Evolutionary conservation across 2,797 vertebrate species (phyloP), one percentile per base, ranked within the genome.

Genomic region (Acropternis orthonyx): DNA sequence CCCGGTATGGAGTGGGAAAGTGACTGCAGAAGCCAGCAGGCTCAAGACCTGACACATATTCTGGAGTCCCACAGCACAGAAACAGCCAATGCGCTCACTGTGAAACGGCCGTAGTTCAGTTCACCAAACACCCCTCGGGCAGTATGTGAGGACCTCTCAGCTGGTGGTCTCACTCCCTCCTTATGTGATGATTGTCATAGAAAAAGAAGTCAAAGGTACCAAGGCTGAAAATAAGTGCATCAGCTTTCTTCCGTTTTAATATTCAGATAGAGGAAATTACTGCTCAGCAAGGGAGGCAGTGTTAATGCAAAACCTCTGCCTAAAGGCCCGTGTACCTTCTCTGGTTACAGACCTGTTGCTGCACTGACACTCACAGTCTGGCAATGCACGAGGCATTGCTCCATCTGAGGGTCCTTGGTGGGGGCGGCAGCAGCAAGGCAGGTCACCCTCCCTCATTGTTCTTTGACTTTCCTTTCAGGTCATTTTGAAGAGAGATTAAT

Each of bases 401-500:
- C 30, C 66, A 23, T n/a, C 46, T 74, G 61, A 56, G 77, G 44
- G 14, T 30, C 20, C 61, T 39, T 75, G 72, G 44, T 59, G 51
- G 56, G 19, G 20, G 39, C 30, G 76, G 62, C 22, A 26, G 22
- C 3, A 71, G 41, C 1, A 5, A 67, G 23, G 52, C 44, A 78
- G 73, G 79, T 94, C 85, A 91, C 51, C 32, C 36, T 81, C 58
- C 20, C 24, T 77, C 76, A 49, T 93, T 93, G 86, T 94, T 89
- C 74, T 83, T 90, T 85, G 90, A 93, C 92, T 92, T 96, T 91
- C 68, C 88, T 95, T 92, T 94, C 84, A 87, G 82, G 43, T 58
- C 66, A 28, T 95, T 96, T 97, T 79, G 93, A 95, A 96, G 79
- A 88, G 68, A 94, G 30, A 55, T 85, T 94, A 89, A 92, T 95